Base-by-base conservation (phyloP, 2,113 vertebrate genomes). In the Crotalus tigris region DNA sequence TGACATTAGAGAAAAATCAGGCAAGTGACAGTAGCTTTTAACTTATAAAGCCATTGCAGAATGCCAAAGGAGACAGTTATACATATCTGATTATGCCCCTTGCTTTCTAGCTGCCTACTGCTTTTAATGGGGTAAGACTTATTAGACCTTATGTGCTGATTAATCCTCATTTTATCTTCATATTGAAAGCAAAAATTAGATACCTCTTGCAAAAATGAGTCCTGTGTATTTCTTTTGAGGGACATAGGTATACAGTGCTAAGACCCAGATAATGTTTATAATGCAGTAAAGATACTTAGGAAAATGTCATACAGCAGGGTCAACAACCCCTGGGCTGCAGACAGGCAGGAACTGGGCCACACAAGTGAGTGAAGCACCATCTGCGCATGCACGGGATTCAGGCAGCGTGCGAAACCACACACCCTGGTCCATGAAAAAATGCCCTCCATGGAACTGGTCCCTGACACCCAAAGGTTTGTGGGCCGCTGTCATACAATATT, bases 1-100 rank as follows among this genome's bases (percentile, higher is more conserved):
- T 85, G 92, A 81, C 19, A 33, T 92, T 51, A 69, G n/a, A 94
- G 94, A 44, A 88, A n/a, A 57, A 90, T 49, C 24, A 21, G 29
- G 29, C 44, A 75, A 51, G 90, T 64, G 92, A 9, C 1, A 91
- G 58, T 75, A 87, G 6, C 49, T 91, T 92, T 93, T 94, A 89
- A 91, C 39, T 94, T 88, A 92, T 87, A 46, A 86, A 75, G 87
- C 87, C 90, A 87, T 46, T 51, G 21, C 46, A 94, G 39, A 91
- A 81, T 95, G 91, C 69, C 88, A 49, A 85, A 58, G 51, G n/a
- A 54, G 61, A 89, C 10, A 64, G 8, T 24, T 54, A 13, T 26
- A 44, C 17, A 15, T 64, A 55, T 44, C 33, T 23, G 26, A 12
- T 17, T 81, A 26, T 57, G 26, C 9, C 24, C 23, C 53, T 51